phyloP scores from a whole-genome alignment of 2,797 vertebrate species.

The Acestrorhynchus altus region DNA sequence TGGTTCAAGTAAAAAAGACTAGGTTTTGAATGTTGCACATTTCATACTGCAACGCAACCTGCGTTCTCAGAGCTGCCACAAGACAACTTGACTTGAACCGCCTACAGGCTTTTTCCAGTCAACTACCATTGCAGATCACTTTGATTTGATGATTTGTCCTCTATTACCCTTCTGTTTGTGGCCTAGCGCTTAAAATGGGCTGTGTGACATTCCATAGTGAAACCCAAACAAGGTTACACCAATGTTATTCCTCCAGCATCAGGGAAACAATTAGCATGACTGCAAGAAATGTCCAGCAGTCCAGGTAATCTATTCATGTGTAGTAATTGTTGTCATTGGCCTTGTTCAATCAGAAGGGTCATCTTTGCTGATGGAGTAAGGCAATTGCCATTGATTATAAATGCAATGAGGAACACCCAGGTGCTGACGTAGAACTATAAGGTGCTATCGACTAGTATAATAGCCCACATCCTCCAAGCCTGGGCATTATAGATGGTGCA shows the following conservation, averaged over 20 bases:
- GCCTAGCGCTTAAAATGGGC: neutral
- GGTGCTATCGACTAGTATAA: conserved; percentile 44
- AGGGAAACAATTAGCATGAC: conserved; percentile 30
- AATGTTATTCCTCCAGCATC: conserved; percentile 34
- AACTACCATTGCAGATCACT: too few relatives aligned
- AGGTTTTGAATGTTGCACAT: too few relatives aligned
- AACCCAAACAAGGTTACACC: conserved; percentile 9
- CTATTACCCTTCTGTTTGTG: too few relatives aligned
- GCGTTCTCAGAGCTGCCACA: too few relatives aligned
- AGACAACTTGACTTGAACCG: too few relatives aligned
- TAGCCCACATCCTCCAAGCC: conserved; percentile 5
- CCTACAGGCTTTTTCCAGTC: too few relatives aligned
- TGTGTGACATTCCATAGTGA: neutral
- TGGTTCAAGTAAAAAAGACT: too few relatives aligned
- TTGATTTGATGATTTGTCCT: too few relatives aligned
- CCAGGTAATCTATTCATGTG: conserved; percentile 36
- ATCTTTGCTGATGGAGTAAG: neutral
- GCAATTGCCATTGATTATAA: conserved; percentile 30
- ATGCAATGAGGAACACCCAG: conserved; percentile 29
- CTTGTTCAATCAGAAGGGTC: conserved; percentile 31
- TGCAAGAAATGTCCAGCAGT: conserved; percentile 13
- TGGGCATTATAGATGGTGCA: conserved; percentile 16
- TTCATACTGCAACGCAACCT: too few relatives aligned
- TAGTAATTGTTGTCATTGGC: conserved; percentile 17
- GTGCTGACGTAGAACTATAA: conserved; percentile 22